These are phyloP conservation scores for Onychomys arenicola DNA, from an alignment of 2,797 vertebrate species.

Conservation along the genomic window DNA sequence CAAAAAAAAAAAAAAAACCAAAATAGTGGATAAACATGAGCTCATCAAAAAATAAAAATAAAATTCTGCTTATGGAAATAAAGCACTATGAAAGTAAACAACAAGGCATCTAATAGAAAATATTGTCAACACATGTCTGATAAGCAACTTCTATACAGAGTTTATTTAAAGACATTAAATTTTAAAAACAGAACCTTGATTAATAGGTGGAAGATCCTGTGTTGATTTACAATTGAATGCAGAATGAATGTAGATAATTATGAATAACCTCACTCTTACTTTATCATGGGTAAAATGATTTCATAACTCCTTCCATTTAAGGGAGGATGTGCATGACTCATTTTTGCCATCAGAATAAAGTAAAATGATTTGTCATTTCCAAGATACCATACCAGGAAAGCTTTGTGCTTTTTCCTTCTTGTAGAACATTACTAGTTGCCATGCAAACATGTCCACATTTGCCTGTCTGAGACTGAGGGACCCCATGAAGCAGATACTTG, in stretches of 20 bases:
- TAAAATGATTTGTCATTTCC: not conserved
- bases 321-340: not conserved
- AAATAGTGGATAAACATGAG: not conserved
- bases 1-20: not conserved
- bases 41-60: not conserved
- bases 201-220: not conserved
- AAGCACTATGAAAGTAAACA: not conserved
- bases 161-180: not conserved
- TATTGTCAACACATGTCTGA: not conserved
- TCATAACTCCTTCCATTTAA: not conserved
- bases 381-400: not conserved
- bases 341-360: not conserved
- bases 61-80: not conserved
- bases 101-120: not conserved
- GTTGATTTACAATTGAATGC: not conserved
- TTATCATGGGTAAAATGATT: not conserved
- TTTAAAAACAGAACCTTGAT: not conserved
- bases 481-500: not conserved
- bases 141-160: not conserved
- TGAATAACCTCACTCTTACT: not conserved
- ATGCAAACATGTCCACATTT: not conserved
- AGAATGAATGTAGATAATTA: not conserved
- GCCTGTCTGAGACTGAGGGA: not conserved
- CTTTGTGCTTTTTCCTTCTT: not conserved
- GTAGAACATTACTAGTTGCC: not conserved